Percentiles rank a stretch among this genome's conserved stretches.
Evolutionary conservation across 2,888 invertebrate genomes (phyloP).

Genomic region (Orthonevra nobilis): DNA sequence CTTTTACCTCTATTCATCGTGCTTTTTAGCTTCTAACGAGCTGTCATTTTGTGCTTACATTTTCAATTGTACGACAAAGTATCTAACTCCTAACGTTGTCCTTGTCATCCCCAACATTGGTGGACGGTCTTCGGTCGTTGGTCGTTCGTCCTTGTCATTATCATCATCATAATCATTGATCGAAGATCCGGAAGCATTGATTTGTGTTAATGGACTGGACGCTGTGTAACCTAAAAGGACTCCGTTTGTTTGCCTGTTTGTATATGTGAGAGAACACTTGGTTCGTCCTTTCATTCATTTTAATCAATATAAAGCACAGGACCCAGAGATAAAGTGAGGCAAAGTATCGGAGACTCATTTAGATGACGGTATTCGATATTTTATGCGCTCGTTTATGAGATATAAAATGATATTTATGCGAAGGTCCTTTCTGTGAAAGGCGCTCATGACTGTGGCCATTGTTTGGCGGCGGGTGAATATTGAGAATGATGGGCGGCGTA

Average conservation of each 20-base stretch:
- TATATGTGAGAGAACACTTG: too few species aligned
- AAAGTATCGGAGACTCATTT: slow-evolving; percentile 31
- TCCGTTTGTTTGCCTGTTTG: not conserved
- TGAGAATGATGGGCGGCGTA: slow-evolving; percentile 45
- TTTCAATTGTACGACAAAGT: slow-evolving; percentile 53
- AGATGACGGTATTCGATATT: slow-evolving; percentile 60
- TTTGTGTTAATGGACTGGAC: slow-evolving; percentile 66
- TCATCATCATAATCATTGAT: slow-evolving; percentile 59
- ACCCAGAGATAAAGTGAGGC: not conserved
- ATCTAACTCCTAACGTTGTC: slow-evolving; percentile 29
- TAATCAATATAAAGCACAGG: slow-evolving; percentile 36
- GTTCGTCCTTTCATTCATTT: slow-evolving; percentile 48
- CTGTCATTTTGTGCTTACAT: slow-evolving; percentile 56
- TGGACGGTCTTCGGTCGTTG: too few species aligned
- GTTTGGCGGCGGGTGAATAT: slow-evolving; percentile 10
- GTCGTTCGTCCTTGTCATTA: slow-evolving; percentile 32
- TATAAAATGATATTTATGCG: slow-evolving; percentile 64
- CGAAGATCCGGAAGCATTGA: slow-evolving; percentile 61
- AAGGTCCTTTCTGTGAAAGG: slow-evolving; percentile 41
- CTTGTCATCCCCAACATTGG: not conserved
- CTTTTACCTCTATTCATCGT: slow-evolving; percentile 34
- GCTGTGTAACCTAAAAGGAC: slow-evolving; percentile 40
- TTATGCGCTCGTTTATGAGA: slow-evolving; percentile 57
- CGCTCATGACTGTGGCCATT: slow-evolving; percentile 6
- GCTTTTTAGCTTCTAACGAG: slow-evolving; percentile 53